Base-by-base conservation (phyloP, 37 sponge, comb jelly and placozoan species). In the Cliona cf. orientalis region DNA sequence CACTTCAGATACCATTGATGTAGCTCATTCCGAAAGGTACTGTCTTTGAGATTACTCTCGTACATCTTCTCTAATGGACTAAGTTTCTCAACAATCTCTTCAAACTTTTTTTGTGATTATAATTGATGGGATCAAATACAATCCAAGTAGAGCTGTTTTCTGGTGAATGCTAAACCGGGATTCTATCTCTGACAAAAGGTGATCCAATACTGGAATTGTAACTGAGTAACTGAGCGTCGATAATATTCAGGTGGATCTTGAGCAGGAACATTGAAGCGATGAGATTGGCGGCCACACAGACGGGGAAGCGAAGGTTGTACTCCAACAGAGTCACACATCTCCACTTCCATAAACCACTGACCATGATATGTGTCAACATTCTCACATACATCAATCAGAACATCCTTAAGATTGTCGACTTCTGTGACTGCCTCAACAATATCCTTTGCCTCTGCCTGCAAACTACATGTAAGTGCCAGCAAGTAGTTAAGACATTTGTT, bases 371-470 rank as follows among this genome's bases (percentile, higher is more conserved):
- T 46, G 34, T 76, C 73, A 59, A 67, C 57, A 22, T 81, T 87
- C 33, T 60, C 64, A 21, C 87, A 43, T 12, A 81, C 87, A 66
- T 75, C 63, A 23, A n/a, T 25, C 21, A 91, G 6, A 0, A 76
- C 42, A 33, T 58, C 4, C 66, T 35, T 82, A 39, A 86, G 31
- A 44, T 14, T 32, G 28, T 80, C 58, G n/a, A 91, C 53, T 69
- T 91, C 92, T 46, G n/a, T 33, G 14, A 83, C 74, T 40, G 87
- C 92, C 19, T 53, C 33, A 60, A 86, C 75, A 32, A 87, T 86
- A 40, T 91, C 84, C 59, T 87, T 81, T 17, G 87, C 84, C 42
- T 83, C 79, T 33, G 49, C 74, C 79, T 87, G 92, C 31, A 91
- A 76, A 59, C 46, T 81, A 26, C 40, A 40, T 0, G 87, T 85